Percentiles rank a stretch among this genome's conserved stretches.
Conservation (phyloP, 2,888 invertebrate genomes). For the Cantharis rufa region DNA sequence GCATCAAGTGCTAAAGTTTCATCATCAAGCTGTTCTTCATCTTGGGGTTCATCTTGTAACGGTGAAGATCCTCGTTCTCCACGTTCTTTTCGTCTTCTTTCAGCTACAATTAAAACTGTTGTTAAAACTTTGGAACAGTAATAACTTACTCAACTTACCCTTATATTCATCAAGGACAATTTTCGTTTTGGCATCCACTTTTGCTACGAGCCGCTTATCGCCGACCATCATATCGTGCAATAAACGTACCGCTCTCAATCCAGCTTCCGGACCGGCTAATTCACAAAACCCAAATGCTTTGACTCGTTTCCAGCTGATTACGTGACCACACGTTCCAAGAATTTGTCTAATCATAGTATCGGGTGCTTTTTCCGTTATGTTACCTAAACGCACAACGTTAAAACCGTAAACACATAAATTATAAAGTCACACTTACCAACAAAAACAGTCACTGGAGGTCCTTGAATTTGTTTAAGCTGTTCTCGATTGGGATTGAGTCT, state of each 20-base stretch:
- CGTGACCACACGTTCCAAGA: conserved; percentile 90
- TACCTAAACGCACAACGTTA: conserved; percentile 57
- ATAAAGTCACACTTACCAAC: conserved; percentile 66
- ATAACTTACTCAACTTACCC: conserved; percentile 57
- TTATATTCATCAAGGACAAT: conserved; percentile 92
- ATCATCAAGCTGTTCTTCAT: conserved; percentile 74
- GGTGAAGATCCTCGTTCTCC: conserved; percentile 63
- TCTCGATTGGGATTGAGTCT: conserved; percentile 52
- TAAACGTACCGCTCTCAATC: conserved; percentile 88
- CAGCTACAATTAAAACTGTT: conserved; percentile 52
- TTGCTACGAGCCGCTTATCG: conserved; percentile 91
- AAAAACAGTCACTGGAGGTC: conserved; percentile 95
- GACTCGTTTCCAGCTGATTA: conserved; percentile 96
- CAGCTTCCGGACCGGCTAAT: conserved; percentile 93
- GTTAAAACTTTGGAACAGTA: neutral
- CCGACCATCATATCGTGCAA: conserved; percentile 92
- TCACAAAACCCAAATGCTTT: conserved; percentile 99
- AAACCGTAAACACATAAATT: neutral
- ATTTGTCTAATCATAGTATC: conserved; percentile 94
- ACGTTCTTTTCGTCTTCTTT: conserved; percentile 60
- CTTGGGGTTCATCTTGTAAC: conserved; percentile 62
- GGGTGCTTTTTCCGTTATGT: conserved; percentile 92
- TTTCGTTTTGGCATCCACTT: conserved; percentile 97
- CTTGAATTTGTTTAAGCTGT: conserved; percentile 59
- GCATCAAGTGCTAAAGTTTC: conserved; percentile 75